These are phyloP conservation scores for Calliphora vomitoria DNA, from an alignment of 2,888 invertebrate genomes.

Conservation along the genomic window DNA sequence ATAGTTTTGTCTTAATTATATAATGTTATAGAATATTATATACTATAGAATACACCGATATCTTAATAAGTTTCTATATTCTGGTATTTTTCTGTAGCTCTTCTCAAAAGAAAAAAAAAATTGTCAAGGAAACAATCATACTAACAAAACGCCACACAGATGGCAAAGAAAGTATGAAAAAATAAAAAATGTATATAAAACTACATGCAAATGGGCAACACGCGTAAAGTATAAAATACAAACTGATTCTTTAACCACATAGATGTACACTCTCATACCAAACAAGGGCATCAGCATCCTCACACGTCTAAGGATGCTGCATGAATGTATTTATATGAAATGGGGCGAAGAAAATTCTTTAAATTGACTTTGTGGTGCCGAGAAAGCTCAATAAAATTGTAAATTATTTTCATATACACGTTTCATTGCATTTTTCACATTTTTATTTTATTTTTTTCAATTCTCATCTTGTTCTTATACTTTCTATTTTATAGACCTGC, in stretches of 20 bases:
- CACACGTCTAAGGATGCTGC: constrained; percentile 39
- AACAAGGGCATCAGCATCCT: constrained; percentile 27
- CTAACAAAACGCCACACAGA: neutral
- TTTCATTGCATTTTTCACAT: neutral
- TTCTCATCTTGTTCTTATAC: neutral
- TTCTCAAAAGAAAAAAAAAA: neutral
- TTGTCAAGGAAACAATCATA: constrained; percentile 32
- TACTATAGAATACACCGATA: neutral
- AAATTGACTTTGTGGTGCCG: constrained; percentile 71
- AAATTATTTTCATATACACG: constrained; percentile 62
- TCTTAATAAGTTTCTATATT: neutral
- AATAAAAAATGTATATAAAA: constrained; percentile 19
- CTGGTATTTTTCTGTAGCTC: neutral
- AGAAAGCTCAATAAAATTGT: constrained; percentile 69
- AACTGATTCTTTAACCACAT: constrained; percentile 15
- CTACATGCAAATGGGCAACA: constrained; percentile 68
- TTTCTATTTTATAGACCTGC: constrained; percentile 7
- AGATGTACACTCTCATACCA: neutral
- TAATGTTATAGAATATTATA: too few species aligned
- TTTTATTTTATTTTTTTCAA: neutral
- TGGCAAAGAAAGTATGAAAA: constrained; percentile 7
- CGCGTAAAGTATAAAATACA: constrained; percentile 54
- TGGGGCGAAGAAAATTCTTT: constrained; percentile 33
- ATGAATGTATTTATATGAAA: constrained; percentile 30
- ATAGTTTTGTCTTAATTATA: too few species aligned